Evolutionary conservation across 2,888 invertebrate species (phyloP).

Genomic region (Drosophila bunnanda): DNA sequence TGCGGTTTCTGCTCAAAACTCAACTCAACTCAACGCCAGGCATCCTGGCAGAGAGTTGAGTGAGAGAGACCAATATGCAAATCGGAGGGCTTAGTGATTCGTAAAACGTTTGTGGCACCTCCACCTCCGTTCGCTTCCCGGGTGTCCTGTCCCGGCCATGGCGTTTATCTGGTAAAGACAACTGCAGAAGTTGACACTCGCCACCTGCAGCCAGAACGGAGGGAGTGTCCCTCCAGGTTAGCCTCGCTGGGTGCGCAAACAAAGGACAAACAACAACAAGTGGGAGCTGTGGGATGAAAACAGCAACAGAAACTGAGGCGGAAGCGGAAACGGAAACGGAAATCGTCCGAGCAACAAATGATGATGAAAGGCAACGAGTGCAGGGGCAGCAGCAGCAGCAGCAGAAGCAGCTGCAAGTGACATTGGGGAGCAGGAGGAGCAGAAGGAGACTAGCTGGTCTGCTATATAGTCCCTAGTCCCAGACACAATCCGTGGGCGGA

Average conservation of each 20-base stretch:
- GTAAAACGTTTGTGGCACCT: constrained; percentile 5
- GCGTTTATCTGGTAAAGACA: constrained; percentile 16
- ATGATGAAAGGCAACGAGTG: constrained; percentile 36
- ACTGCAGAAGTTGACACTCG: constrained; percentile 10
- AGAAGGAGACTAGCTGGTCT: not conserved
- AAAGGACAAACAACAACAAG: constrained; percentile 16
- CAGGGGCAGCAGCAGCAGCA: not conserved
- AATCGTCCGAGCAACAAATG: constrained; percentile 54
- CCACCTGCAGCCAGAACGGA: not conserved
- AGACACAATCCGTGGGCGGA: constrained; percentile 4
- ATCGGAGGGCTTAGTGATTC: constrained; percentile 9
- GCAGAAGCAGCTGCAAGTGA: constrained; percentile 22
- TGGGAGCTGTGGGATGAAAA: constrained; percentile 3
- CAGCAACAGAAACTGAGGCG: constrained; percentile 1
- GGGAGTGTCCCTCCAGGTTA: not conserved
- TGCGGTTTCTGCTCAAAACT: constrained; percentile 1
- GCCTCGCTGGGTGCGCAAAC: not conserved
- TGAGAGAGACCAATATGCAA: constrained; percentile 2
- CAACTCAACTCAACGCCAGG: not conserved
- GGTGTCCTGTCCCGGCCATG: too few species aligned
- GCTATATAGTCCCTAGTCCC: not conserved
- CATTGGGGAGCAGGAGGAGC: not conserved
- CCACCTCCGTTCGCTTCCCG: not conserved
- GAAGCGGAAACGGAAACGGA: constrained; percentile 48
- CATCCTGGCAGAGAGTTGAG: not conserved